phyloP scores from a whole-genome alignment of 2,113 vertebrate species.

The Labeo catla region DNA sequence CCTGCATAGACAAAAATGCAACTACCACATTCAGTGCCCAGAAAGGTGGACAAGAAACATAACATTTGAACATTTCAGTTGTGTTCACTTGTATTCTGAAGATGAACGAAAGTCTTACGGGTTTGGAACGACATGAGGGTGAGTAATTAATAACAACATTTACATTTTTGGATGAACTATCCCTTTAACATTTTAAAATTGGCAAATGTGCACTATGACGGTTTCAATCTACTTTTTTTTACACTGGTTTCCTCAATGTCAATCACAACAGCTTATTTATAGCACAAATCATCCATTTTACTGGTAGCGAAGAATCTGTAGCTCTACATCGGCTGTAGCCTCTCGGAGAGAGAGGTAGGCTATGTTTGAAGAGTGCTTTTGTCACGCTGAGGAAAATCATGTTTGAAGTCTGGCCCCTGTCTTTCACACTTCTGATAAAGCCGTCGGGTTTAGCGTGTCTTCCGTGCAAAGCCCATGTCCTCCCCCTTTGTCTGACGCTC shows the following conservation, averaged over 20 bases:
- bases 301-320: neutral
- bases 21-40: no score
- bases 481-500: conserved; percentile 76
- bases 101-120: no score
- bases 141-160: no score
- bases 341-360: conserved; percentile 36
- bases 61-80: no score
- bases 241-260: conserved; percentile 8
- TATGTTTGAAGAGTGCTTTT: conserved; percentile 62
- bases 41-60: no score
- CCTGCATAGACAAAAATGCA: no score
- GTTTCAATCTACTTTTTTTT: neutral
- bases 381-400: conserved; percentile 81
- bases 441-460: conserved; percentile 81
- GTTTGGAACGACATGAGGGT: no score
- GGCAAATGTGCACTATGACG: neutral
- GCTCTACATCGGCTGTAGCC: neutral
- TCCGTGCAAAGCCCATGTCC: conserved; percentile 81
- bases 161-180: no score
- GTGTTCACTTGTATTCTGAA: no score
- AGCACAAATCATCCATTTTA: conserved; percentile 28
- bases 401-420: conserved; percentile 82
- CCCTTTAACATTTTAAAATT: neutral
- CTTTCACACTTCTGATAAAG: conserved; percentile 81
- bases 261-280: conserved; percentile 23